Base-by-base conservation (phyloP, 2,113 vertebrate species). In the Epinephelus moara region DNA sequence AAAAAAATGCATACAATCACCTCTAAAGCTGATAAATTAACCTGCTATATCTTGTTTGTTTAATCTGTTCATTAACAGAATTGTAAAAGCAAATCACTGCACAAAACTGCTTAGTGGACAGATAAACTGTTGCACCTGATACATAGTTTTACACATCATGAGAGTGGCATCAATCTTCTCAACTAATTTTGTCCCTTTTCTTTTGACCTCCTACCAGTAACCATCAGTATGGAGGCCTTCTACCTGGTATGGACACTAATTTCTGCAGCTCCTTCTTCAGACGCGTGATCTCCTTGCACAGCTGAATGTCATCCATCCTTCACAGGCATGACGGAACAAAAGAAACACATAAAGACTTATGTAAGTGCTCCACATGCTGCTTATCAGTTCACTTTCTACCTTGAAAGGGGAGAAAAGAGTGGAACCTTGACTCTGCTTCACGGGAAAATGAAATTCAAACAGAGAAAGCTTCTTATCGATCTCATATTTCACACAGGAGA, bases 251-350 rank as follows among this genome's bases (percentile, higher is more conserved):
- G 12, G 91, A 93, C 1, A 97, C 93, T 62, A 97, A 84, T 47
- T 93, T 94, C 37, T 97, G 96, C 63, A 97, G 94, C 52, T 97
- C 96, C 60, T 95, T 95, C 89, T 97, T 97, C 90, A 97, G 94
- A 2, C 92, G 91, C 19, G 95, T 97, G 84, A 97, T 97, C 75
- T 97, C 96, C 86, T 96, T 94, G 42, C 96, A 97, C 10, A 97
- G 94, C 90, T 97, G 96, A 87, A 97, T 97, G 86, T 97, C 96
- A 45, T 97, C 96, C 96, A 97, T 97, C 96, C 96, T 97, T 88
- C 25, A 63, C 72, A 27, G 6, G 21, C 40, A 74, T 3, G 70
- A 73, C 13, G 11, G 49, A 11, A 67, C 10, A 84, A 40, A 70
- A 52, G 9, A 55, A 70, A 49, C 2, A 78, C 21, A 68, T 25